Evolutionary conservation across 2,113 vertebrate genomes (phyloP).

Genomic region (Oryctolagus cuniculus): mOryCun1.1 NC_091444.1:58658501-58659000

Average conservation of each 20-base stretch:
- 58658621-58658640: background rate
- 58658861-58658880: no score
- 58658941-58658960: no score
- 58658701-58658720: background rate
- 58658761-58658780: background rate
- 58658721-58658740: background rate
- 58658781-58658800: background rate
- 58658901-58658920: background rate
- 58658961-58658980: no score
- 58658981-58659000: no score
- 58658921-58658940: background rate
- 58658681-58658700: background rate
- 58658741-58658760: background rate
- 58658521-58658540: constrained; percentile 15
- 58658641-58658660: background rate
- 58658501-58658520: background rate
- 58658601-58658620: background rate
- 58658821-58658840: background rate
- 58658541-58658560: background rate
- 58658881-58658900: background rate
- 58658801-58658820: background rate
- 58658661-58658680: background rate
- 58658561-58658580: background rate
- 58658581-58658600: background rate
- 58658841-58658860: background rate